phyloP scores from a whole-genome alignment of 2,888 invertebrate species.

The Parnassius glacialis region DNA sequence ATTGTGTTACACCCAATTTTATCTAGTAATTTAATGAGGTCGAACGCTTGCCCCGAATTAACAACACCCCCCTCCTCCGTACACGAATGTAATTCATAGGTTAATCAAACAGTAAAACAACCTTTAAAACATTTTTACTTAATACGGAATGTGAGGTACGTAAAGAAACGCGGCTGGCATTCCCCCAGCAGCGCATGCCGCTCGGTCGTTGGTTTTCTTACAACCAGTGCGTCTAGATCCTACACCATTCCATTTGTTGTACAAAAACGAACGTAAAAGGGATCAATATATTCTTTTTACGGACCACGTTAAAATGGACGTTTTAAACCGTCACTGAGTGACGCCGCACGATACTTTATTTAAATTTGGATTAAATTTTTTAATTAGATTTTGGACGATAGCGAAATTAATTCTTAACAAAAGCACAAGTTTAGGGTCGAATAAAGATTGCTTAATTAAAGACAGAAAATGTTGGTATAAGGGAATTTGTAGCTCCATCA shows the following conservation, averaged over 20 bases:
- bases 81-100: constrained; percentile 24
- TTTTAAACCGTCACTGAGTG: constrained; percentile 32
- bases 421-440: too few species aligned
- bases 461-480: too few species aligned
- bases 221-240: constrained; percentile 30
- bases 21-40: constrained; percentile 12
- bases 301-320: constrained; percentile 27
- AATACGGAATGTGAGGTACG: constrained; percentile 34
- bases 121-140: constrained; percentile 30
- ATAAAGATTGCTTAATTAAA: too few species aligned
- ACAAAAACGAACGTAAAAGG: constrained; percentile 19
- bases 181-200: constrained; percentile 32
- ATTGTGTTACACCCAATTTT: not conserved
- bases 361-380: constrained; percentile 16
- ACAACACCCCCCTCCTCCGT: not conserved
- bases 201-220: constrained; percentile 28
- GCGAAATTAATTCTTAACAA: too few species aligned
- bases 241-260: constrained; percentile 22
- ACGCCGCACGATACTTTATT: constrained; percentile 35
- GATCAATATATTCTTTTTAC: constrained; percentile 28
- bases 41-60: constrained; percentile 5
- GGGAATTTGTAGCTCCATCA: too few species aligned
- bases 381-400: constrained; percentile 14
- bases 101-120: constrained; percentile 26
- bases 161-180: constrained; percentile 35